Percentiles rank a stretch among this genome's conserved stretches.
Conservation (phyloP, 2,113 vertebrate species). For the Pelmatolapia mariae region DNA sequence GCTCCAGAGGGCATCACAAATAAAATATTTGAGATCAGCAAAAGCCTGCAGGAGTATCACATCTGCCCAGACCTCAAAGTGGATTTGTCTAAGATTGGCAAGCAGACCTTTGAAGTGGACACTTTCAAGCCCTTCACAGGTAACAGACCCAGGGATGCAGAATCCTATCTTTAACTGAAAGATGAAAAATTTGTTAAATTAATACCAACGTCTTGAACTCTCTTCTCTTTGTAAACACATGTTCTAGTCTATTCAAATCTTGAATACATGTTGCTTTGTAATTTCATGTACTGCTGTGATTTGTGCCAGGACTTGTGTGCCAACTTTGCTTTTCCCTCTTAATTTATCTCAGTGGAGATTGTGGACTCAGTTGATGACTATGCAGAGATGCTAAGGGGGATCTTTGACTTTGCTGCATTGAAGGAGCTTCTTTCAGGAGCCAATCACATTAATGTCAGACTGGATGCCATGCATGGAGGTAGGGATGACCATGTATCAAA, state of each 20-base stretch:
- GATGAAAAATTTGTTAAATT: background rate
- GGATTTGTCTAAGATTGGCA: slow-evolving; percentile 86
- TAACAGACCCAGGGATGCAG: slow-evolving; percentile 5
- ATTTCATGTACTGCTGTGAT: background rate
- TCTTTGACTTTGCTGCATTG: slow-evolving; percentile 90
- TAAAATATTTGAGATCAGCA: slow-evolving; percentile 96
- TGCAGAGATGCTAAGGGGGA: slow-evolving; percentile 87
- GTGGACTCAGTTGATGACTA: slow-evolving; percentile 95
- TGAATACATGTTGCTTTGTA: background rate
- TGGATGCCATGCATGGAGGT: slow-evolving; percentile 99
- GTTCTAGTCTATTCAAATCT: background rate
- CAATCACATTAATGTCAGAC: slow-evolving; percentile 85
- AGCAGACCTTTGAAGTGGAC: slow-evolving; percentile 94
- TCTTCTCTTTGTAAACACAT: background rate
- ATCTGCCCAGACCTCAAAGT: slow-evolving; percentile 94
- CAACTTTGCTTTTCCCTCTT: background rate
- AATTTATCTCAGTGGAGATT: slow-evolving; percentile 83
- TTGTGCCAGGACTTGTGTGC: background rate
- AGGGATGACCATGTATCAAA: background rate
- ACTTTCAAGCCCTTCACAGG: slow-evolving; percentile 94
- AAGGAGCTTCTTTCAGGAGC: slow-evolving; percentile 92
- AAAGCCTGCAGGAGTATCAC: slow-evolving; percentile 89
- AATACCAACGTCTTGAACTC: background rate
- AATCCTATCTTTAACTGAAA: background rate
- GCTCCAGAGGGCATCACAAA: slow-evolving; percentile 93